Evolutionary conservation across 2,113 vertebrate genomes (phyloP).

Genomic region (Phylloscopus trochiloides): DNA sequence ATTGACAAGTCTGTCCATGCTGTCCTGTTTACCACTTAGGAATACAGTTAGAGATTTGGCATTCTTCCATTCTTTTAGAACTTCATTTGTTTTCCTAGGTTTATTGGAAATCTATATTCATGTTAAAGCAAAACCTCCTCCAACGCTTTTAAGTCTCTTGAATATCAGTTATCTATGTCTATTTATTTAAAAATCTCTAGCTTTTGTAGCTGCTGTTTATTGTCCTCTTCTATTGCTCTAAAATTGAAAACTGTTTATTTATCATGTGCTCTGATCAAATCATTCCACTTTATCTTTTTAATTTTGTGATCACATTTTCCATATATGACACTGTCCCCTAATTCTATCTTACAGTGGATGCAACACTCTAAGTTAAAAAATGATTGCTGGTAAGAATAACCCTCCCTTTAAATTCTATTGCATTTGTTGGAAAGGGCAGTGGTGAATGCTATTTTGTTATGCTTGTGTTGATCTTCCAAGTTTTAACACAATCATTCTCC

Average conservation of each 20-base stretch:
- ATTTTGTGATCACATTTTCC: neutral
- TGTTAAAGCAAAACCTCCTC: neutral
- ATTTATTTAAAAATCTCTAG: constrained; percentile 16
- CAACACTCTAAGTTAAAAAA: neutral
- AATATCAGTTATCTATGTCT: neutral
- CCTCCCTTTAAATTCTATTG: neutral
- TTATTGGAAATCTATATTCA: constrained; percentile 38
- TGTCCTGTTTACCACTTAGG: constrained; percentile 16
- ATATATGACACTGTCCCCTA: neutral
- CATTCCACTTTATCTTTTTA: neutral
- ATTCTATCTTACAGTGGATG: neutral
- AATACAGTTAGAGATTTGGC: neutral
- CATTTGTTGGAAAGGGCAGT: neutral
- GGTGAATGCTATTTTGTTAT: neutral
- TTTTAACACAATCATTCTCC: neutral
- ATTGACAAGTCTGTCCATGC: neutral
- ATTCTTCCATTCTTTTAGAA: constrained; percentile 23
- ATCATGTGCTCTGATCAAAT: neutral
- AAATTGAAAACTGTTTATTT: neutral
- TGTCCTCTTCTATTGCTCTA: neutral
- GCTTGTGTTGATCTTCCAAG: neutral
- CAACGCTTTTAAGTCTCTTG: neutral
- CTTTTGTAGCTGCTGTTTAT: neutral
- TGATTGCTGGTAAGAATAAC: neutral
- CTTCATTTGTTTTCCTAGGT: constrained; percentile 20